Conservation (phyloP, 1,140 invertebrate genomes). For the Dinoponera quadriceps region DNA sequence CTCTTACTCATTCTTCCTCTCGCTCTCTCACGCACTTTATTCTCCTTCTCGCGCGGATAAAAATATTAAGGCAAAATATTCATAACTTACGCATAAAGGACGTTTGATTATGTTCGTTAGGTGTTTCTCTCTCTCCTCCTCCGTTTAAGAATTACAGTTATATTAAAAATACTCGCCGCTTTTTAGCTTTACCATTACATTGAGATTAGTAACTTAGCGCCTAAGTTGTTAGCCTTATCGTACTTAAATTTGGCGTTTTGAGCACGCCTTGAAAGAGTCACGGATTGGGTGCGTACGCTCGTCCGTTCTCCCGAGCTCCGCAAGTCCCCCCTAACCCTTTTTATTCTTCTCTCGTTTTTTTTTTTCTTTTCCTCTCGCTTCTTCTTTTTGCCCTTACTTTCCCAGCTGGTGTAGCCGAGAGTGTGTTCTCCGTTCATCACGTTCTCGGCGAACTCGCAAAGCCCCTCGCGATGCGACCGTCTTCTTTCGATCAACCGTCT, state of each 20-base stretch:
- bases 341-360: background rate
- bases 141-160: conserved; percentile 42
- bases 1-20: conserved; percentile 50
- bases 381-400: background rate
- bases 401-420: conserved; percentile 11
- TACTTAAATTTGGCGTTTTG: conserved; percentile 55
- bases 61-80: conserved; percentile 62
- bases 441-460: conserved; percentile 30
- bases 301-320: conserved; percentile 31
- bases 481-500: background rate
- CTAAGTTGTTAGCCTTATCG: conserved; percentile 55
- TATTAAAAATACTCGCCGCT: conserved; percentile 58
- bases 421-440: conserved; percentile 14
- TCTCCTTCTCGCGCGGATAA: conserved; percentile 38
- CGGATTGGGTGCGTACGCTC: conserved; percentile 34
- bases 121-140: background rate
- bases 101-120: conserved; percentile 62
- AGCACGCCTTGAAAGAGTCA: conserved; percentile 46
- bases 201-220: conserved; percentile 57
- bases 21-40: background rate
- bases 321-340: conserved; percentile 2
- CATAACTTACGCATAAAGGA: conserved; percentile 60
- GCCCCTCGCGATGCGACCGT: conserved; percentile 11
- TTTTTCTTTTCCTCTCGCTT: background rate
- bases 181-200: conserved; percentile 43